phyloP scores from a whole-genome alignment of 2,113 vertebrate species.

The Syngnathus scovelli region DNA sequence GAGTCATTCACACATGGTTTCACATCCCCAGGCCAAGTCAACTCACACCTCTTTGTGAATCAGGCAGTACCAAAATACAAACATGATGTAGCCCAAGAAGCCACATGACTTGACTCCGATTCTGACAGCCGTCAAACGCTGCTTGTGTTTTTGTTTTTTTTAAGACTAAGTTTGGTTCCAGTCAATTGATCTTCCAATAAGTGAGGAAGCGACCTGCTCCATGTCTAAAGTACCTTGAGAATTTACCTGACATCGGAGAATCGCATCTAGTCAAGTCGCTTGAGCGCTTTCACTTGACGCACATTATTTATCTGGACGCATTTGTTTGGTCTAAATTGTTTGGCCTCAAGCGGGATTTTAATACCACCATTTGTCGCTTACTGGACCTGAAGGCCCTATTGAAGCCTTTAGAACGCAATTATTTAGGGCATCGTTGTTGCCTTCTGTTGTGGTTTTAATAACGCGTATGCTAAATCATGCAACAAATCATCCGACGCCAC shows the following conservation, averaged over 20 bases:
- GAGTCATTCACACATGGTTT: constrained; percentile 34
- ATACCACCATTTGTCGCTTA: constrained; percentile 18
- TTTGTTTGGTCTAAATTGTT: neutral
- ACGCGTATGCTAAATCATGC: neutral
- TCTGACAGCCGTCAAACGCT: no score
- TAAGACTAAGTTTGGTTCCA: no score
- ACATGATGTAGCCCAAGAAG: no score
- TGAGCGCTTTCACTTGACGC: neutral
- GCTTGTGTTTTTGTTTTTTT: no score
- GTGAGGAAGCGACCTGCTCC: no score
- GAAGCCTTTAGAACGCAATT: constrained; percentile 26
- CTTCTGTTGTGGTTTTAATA: neutral
- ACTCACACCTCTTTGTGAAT: neutral
- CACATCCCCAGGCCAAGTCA: constrained; percentile 12
- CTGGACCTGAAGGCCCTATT: constrained; percentile 32
- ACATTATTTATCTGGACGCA: neutral
- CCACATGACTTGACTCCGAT: no score
- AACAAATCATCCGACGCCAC: neutral
- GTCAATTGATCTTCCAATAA: no score
- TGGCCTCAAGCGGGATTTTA: constrained; percentile 14
- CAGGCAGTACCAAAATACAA: no score
- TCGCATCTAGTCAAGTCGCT: neutral
- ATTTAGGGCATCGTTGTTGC: constrained; percentile 22
- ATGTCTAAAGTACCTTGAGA: no score
- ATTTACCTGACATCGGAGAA: no score